A percentile compares a stretch with the other conserved stretches of the same genome.
Evolutionary conservation across 2,113 vertebrate genomes (phyloP).

Genomic region (Saguinus midas): DNA sequence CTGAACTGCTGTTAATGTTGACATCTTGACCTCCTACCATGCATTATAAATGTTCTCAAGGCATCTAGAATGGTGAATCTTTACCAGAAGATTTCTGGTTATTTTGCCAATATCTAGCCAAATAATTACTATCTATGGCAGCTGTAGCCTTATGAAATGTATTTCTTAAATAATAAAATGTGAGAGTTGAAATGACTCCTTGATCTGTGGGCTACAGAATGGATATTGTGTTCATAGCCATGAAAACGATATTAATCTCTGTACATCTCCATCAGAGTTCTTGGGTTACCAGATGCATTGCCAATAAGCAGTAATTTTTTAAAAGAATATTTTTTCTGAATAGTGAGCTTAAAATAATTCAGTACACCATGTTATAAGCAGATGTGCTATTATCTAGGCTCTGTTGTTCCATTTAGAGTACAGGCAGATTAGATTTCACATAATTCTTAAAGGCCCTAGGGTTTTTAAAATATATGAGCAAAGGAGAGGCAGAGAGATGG

Average conservation of each 20-base stretch:
- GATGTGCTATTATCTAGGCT: neutral
- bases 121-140: neutral
- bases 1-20: neutral
- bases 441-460: neutral
- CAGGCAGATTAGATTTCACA: neutral
- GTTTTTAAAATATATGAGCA: neutral
- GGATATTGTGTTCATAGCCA: neutral
- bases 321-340: neutral
- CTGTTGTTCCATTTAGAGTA: neutral
- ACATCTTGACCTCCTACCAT: neutral
- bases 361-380: neutral
- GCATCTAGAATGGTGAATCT: neutral
- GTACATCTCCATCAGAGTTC: neutral
- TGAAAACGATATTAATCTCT: neutral
- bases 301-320: neutral
- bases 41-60: neutral
- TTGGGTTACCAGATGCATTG: neutral
- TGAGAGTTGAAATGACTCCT: neutral
- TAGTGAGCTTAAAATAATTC: neutral
- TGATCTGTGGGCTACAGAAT: neutral
- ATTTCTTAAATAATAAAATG: neutral
- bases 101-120: neutral
- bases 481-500: neutral
- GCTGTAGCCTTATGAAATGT: neutral
- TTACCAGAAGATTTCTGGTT: neutral